Base-by-base conservation (phyloP, 2,113 vertebrate species). In the Pseudopodoces humilis region DNA sequence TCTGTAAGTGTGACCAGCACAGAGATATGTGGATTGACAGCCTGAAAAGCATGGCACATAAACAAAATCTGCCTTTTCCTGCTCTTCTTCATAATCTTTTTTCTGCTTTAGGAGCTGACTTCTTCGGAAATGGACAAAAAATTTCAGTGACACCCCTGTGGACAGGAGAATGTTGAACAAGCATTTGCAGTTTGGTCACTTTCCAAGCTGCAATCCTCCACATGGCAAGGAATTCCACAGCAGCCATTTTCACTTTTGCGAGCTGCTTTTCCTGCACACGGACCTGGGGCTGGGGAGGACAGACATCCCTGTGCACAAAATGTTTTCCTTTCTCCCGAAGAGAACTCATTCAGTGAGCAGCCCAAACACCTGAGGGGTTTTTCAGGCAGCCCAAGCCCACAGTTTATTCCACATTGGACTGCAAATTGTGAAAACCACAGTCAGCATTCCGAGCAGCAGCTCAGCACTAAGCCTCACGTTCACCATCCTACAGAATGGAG, bases 401-500 rank as follows among this genome's bases (percentile, higher is more conserved):
- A 65, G 55, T 76, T 94, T 65, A 69, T 86, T 91, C 64, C 43
- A 25, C 35, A 62, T 77, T 62, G 71, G 55, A n/a, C 50, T 74
- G 71, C 43, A 90, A 86, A 90, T 85, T 44, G 43, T 65, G 46
- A 43, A 94, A 95, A 85, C 63, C 63, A 59, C 55, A 58, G 49
- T 65, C 75, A 58, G 78, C 68, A 74, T 77, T 76, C 75, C 3
- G 8, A 87, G 85, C 58, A 95, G 91, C 70, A 91, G 53, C 67
- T 85, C 89, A 84, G 70, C 49, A 5, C 78, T 55, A 27, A 87
- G 58, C 53, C 70, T 95, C 71, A 37, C 17, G 2, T 58, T 83
- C 93, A 85, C 27, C 10, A 2, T 85, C 71, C 78, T 93, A 55
- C 84, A 91, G 79, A 59, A 88, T 3, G 23, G 59, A 83, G 59